Conservation (phyloP, 2,797 vertebrate genomes). For the Spea hammondii region DNA sequence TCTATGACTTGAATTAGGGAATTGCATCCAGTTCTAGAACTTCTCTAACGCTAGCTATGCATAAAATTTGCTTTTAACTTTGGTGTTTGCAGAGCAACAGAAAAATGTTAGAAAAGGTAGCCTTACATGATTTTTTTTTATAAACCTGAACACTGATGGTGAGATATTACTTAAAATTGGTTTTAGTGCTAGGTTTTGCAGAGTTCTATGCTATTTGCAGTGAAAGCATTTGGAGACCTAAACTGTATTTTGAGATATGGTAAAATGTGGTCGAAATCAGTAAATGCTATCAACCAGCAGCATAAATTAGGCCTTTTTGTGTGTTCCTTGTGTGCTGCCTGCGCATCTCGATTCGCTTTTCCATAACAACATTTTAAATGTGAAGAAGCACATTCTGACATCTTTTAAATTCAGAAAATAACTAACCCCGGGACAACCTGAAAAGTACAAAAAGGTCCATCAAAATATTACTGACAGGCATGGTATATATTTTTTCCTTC, state of each 20-base stretch:
- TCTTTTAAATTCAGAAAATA: conserved; percentile 24
- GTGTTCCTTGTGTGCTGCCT: conserved; percentile 62
- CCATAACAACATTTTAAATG: conserved; percentile 43
- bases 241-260: conserved; percentile 52
- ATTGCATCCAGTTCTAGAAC: conserved; percentile 8
- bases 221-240: conserved; percentile 53
- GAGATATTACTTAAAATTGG: conserved; percentile 48
- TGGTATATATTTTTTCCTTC: conserved; percentile 42
- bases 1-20: conserved; percentile 7
- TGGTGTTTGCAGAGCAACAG: conserved; percentile 30
- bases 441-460: conserved; percentile 41
- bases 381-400: conserved; percentile 31
- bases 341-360: conserved; percentile 59
- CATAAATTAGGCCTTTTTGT: conserved; percentile 64
- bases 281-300: conserved; percentile 53
- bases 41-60: conserved; percentile 21
- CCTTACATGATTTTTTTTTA: conserved; percentile 42
- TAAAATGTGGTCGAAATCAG: conserved; percentile 55
- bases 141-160: conserved; percentile 47
- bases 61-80: conserved; percentile 38
- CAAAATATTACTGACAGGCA: conserved; percentile 47
- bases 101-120: conserved; percentile 34
- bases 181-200: conserved; percentile 44
- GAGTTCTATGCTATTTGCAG: conserved; percentile 39
- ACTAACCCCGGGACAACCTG: conserved; percentile 40